Evolutionary conservation across 2,797 vertebrate genomes (phyloP).

Genomic region (Acrocephalus scirpaceus): DNA sequence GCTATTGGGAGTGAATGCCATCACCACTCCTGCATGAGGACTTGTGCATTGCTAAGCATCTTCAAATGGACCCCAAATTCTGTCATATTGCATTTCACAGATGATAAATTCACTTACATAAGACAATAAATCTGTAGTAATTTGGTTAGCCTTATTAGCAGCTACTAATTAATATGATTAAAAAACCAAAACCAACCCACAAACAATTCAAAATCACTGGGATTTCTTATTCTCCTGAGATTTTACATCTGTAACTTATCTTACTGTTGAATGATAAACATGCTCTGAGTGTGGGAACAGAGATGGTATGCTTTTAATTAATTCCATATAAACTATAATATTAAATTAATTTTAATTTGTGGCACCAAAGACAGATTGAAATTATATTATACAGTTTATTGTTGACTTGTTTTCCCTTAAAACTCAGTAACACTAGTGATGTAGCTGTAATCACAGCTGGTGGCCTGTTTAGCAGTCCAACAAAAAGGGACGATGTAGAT

Average conservation of each 20-base stretch:
- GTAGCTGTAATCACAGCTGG: not conserved
- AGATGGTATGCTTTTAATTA: not conserved
- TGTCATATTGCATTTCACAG: not conserved
- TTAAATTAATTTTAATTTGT: constrained; percentile 13
- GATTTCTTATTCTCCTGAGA: not conserved
- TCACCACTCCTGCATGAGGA: not conserved
- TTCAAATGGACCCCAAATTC: not conserved
- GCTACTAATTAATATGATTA: not conserved
- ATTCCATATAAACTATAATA: not conserved
- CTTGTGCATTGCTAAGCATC: not conserved
- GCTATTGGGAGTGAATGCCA: not conserved
- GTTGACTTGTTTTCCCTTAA: not conserved
- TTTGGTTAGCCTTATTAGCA: not conserved
- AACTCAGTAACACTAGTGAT: not conserved
- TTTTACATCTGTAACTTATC: not conserved
- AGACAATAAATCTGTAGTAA: not conserved
- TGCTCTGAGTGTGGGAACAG: not conserved
- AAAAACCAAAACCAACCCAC: not conserved
- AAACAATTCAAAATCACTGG: not conserved
- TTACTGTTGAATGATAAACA: not conserved
- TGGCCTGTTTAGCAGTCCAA: not conserved
- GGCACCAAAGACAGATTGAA: constrained; percentile 2
- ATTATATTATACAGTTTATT: not conserved
- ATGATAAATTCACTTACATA: not conserved
- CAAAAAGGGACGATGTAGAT: not conserved